Evolutionary conservation across 2,888 invertebrate genomes (phyloP).

Genomic region (Heteromyza rotundicornis): DNA sequence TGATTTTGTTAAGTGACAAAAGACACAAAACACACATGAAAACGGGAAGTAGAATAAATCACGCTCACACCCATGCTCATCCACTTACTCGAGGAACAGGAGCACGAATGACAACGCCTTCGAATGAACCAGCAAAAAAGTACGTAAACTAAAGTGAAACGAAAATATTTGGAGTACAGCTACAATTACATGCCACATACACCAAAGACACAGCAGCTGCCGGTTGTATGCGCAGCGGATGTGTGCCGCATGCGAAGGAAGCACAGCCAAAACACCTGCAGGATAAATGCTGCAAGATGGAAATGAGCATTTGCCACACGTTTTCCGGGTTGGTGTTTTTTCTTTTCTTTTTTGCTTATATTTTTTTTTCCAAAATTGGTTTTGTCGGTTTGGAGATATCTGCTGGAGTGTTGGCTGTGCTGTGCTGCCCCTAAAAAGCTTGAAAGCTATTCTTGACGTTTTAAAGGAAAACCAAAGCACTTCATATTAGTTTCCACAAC

Average conservation of each 20-base stretch:
- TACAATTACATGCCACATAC: neutral
- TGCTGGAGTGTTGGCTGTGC: too few relatives aligned
- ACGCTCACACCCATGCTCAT: too few relatives aligned
- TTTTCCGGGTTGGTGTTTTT: neutral
- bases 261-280: neutral
- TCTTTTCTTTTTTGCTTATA: neutral
- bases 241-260: neutral
- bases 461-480: too few relatives aligned
- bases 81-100: neutral
- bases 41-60: neutral
- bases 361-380: too few relatives aligned
- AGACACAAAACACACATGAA: conserved; percentile 37
- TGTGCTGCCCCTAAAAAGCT: too few relatives aligned
- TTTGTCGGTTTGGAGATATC: too few relatives aligned
- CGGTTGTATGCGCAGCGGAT: neutral
- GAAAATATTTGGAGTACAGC: neutral
- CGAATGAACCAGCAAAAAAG: neutral
- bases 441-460: too few relatives aligned
- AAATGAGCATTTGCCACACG: neutral
- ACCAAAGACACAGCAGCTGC: conserved; percentile 21
- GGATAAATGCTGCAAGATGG: neutral
- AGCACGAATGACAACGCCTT: neutral
- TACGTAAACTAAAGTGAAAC: neutral
- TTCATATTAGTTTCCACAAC: too few relatives aligned
- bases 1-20: conserved; percentile 46